A percentile compares a stretch with the other conserved stretches of the same genome.
Conservation (phyloP, 2,113 vertebrate species). For the Charina bottae region DNA sequence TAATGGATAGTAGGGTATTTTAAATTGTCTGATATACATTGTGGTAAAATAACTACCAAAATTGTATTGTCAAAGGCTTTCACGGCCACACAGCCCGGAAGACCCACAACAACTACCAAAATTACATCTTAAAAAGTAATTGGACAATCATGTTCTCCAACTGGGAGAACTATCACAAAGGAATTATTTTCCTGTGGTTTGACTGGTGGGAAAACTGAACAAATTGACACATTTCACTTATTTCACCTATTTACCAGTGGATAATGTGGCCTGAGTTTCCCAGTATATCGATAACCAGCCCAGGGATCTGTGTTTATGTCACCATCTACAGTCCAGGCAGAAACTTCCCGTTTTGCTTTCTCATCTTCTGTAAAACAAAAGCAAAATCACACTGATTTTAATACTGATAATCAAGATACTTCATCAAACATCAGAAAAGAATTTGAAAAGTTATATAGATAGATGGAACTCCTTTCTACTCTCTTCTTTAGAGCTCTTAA, state of each 20-base stretch:
- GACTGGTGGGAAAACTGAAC: neutral
- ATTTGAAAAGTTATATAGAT: neutral
- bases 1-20: neutral
- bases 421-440: neutral
- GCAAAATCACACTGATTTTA: neutral
- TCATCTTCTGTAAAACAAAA: constrained; percentile 83
- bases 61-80: too few species aligned
- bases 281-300: constrained; percentile 94
- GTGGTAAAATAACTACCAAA: neutral
- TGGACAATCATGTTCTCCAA: neutral
- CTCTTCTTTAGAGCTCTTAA: neutral
- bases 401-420: constrained; percentile 13
- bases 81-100: too few species aligned
- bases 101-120: too few species aligned
- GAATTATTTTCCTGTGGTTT: neutral
- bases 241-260: constrained; percentile 83
- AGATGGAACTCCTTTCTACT: neutral
- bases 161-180: neutral
- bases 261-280: constrained; percentile 92
- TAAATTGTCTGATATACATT: neutral
- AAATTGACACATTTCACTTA: neutral
- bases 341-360: constrained; percentile 85
- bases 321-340: constrained; percentile 85
- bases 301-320: constrained; percentile 95
- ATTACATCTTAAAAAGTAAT: neutral